Evolutionary conservation across 1,140 invertebrate species (phyloP), one percentile per base, ranked within the genome.

Genomic region (Meloidogyne chitwoodi): DNA sequence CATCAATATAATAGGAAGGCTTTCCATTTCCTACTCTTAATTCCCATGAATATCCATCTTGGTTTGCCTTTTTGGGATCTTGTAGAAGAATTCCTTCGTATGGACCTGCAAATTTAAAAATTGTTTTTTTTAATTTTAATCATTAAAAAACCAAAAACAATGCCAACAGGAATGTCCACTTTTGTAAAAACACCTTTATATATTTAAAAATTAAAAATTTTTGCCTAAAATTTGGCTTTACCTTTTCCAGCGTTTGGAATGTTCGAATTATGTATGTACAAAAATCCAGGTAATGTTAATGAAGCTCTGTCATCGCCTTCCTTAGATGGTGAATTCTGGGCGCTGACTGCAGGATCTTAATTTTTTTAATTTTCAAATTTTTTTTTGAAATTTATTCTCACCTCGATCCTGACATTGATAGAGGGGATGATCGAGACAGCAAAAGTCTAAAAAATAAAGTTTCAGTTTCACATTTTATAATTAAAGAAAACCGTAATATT

Each of bases 171-270:
- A 41, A 77, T 66, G 44, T 77, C 76, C 22, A 77, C 76, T 61
- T 77, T 77, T 8, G 74, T 56, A 44, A 77, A 77, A 26, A 77
- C 76, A 16, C 76, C 70, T 73, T 0, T 38, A 8, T 61, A 73
- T 63, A 73, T 62, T 24, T 29, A 71, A 16, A 31, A 22, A n/a
- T n/a, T n/a, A n/a, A n/a, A n/a, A n/a, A n/a, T n/a, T n/a, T n/a
- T n/a, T n/a, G n/a, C n/a, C n/a, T n/a, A n/a, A n/a, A n/a, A n/a
- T n/a, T n/a, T n/a, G n/a, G n/a, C n/a, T 48, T 5, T 24, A 73
- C 70, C 76, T 67, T 77, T 77, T 14, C 76, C 76, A 56, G 76
- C 76, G 22, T 74, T 65, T 4, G 73, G 75, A 41, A 77, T 77
- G 16, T 63, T n/a, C 8, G 76, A 77, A 34, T 24, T 77, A 10